These are phyloP conservation scores for Orchesellides sinensis DNA, from an alignment of 2,888 invertebrate species.

Conservation along the genomic window DNA sequence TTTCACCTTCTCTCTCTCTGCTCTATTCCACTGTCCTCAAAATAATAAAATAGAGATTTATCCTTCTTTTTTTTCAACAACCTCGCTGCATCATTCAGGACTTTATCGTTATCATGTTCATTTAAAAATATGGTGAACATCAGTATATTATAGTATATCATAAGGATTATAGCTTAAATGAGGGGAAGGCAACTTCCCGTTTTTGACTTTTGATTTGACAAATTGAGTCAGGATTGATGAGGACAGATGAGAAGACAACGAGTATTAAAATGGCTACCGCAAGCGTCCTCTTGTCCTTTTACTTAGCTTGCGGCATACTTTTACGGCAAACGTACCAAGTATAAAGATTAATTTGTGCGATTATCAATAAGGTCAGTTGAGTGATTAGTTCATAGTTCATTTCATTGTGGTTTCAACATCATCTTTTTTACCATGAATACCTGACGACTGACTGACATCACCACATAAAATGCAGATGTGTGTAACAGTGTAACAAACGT, in stretches of 20 bases:
- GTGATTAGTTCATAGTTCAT: conserved; percentile 12
- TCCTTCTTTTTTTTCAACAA: background rate
- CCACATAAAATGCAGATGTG: background rate
- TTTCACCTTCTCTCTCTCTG: conserved; percentile 39
- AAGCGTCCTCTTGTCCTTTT: too few species aligned
- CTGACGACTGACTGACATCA: conserved; percentile 22
- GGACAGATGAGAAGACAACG: background rate
- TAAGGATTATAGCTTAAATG: too few species aligned
- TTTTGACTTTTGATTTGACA: background rate
- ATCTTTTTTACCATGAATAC: background rate
- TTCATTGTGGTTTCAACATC: background rate
- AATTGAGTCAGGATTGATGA: background rate
- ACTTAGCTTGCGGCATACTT: too few species aligned
- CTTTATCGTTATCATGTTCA: too few species aligned
- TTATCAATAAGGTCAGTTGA: background rate
- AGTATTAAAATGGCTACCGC: background rate
- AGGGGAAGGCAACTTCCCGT: background rate
- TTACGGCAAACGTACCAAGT: too few species aligned
- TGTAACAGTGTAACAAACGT: background rate
- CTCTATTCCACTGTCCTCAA: background rate
- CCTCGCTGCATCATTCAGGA: background rate
- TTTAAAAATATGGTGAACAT: too few species aligned
- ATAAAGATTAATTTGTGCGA: background rate
- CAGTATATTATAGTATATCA: too few species aligned
- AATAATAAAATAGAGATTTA: background rate